These are phyloP conservation scores for Nasonia giraulti DNA, from an alignment of 1,140 invertebrate species.

Conservation along the genomic window DNA sequence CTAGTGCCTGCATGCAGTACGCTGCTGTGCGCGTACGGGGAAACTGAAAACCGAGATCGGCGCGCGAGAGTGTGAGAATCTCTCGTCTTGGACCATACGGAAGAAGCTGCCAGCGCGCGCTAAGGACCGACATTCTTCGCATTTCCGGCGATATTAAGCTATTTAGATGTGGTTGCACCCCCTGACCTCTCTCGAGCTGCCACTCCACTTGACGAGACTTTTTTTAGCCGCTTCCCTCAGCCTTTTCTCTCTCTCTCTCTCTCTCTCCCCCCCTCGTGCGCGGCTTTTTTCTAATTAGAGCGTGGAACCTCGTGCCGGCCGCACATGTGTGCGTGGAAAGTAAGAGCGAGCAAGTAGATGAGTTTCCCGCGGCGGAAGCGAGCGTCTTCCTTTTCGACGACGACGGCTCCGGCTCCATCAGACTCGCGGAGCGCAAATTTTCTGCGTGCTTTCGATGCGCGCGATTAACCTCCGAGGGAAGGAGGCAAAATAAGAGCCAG, in stretches of 20 bases:
- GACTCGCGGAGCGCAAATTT: too few relatives aligned
- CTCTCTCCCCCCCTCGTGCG: not conserved
- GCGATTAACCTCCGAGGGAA: not conserved
- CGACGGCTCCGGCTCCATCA: not conserved
- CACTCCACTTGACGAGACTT: constrained; percentile 35
- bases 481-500: not conserved
- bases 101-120: not conserved
- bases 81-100: not conserved
- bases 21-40: not conserved
- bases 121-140: constrained; percentile 31
- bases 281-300: constrained; percentile 23
- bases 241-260: not conserved
- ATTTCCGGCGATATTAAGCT: constrained; percentile 49
- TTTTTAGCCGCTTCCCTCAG: constrained; percentile 18
- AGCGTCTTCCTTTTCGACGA: not conserved
- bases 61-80: constrained; percentile 32
- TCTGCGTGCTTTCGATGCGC: not conserved
- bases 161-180: constrained; percentile 18
- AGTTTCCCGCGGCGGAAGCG: constrained; percentile 12
- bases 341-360: not conserved
- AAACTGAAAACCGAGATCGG: not conserved
- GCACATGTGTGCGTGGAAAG: not conserved
- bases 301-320: not conserved
- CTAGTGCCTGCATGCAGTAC: not conserved
- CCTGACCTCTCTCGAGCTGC: not conserved